Conservation (phyloP, 2,888 invertebrate species). For the Hermodice carunculata region DNA sequence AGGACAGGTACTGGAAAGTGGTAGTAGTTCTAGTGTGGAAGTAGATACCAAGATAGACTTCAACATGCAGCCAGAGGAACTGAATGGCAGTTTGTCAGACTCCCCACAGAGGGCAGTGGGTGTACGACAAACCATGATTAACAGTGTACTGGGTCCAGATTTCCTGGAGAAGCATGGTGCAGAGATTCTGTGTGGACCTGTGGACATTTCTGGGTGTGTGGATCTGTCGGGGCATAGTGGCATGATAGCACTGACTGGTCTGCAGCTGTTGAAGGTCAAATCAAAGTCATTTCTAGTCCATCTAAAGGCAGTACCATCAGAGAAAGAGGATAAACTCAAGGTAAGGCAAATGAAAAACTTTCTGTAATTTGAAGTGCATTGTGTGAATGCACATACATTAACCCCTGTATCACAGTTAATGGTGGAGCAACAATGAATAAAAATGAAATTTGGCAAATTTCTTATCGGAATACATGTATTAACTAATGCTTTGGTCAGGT, state of each 20-base stretch:
- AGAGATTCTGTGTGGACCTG: conserved; percentile 90
- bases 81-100: too few relatives aligned
- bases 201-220: conserved; percentile 83
- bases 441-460: too few relatives aligned
- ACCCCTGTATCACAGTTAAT: too few relatives aligned
- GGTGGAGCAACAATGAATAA: too few relatives aligned
- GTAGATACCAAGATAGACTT: conserved; percentile 31
- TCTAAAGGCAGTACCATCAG: conserved; percentile 33
- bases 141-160: conserved; percentile 69
- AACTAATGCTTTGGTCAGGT: too few relatives aligned
- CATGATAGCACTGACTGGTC: conserved; percentile 87
- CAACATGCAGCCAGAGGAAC: conserved; percentile 10
- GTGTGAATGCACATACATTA: neutral
- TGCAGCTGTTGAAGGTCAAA: conserved; percentile 70
- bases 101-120: too few relatives aligned
- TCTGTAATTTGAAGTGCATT: neutral
- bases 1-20: neutral
- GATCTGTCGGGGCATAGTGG: conserved; percentile 90
- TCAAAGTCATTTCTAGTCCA: conserved; percentile 65
- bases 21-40: neutral
- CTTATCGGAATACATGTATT: too few relatives aligned
- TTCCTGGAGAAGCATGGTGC: conserved; percentile 90
- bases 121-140: too few relatives aligned
- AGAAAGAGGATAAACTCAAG: too few relatives aligned
- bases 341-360: too few relatives aligned